phyloP scores from a whole-genome alignment of 2,888 invertebrate species.

The Aethes cnicana region DNA sequence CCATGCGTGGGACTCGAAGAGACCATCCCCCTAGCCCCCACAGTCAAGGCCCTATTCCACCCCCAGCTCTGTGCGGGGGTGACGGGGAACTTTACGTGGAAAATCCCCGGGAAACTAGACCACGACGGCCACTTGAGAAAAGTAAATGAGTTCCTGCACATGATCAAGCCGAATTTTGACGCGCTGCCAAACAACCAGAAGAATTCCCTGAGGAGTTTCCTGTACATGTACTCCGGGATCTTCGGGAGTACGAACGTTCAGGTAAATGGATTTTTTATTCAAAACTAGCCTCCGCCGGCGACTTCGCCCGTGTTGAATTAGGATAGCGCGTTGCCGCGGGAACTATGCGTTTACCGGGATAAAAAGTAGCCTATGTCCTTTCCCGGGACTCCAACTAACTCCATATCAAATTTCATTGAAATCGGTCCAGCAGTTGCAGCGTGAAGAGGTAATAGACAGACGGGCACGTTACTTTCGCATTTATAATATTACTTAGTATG shows the following conservation, averaged over 20 bases:
- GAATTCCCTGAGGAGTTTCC: conserved; percentile 66
- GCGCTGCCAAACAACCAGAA: conserved; percentile 58
- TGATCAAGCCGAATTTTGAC: conserved; percentile 59
- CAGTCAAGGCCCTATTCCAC: conserved; percentile 58
- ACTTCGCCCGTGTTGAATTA: no score
- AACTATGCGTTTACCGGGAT: no score
- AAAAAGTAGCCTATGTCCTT: no score
- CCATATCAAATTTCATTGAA: no score
- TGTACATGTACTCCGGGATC: conserved; percentile 69
- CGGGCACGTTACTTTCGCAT: no score
- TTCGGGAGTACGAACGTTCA: conserved; percentile 59
- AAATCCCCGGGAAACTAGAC: conserved; percentile 68
- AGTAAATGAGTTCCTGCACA: conserved; percentile 66
- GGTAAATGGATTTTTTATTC: not conserved
- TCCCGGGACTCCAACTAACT: no score
- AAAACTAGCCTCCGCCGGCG: no score
- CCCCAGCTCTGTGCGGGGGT: conserved; percentile 59
- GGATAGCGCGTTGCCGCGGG: no score
- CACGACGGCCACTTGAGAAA: conserved; percentile 69
- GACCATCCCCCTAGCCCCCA: conserved; percentile 55
- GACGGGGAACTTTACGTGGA: conserved; percentile 65
- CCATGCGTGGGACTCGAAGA: conserved; percentile 68
- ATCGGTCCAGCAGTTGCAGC: no score
- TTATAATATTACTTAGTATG: no score
- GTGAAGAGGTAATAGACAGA: no score